These are phyloP conservation scores for Synergus japonicus DNA, from an alignment of 2,888 invertebrate species.

Conservation along the genomic window DNA sequence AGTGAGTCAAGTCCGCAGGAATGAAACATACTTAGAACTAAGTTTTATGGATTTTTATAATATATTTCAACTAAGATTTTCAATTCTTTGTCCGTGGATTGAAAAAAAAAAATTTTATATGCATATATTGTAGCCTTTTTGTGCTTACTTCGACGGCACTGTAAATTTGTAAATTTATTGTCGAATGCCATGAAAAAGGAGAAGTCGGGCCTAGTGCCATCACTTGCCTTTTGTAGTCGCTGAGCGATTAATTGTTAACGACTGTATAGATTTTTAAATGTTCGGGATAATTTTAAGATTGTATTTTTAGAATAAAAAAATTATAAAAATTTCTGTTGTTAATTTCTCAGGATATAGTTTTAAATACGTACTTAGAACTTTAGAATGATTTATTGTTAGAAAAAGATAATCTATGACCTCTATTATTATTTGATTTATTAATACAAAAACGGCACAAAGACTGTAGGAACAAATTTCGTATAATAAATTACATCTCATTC, in stretches of 20 bases:
- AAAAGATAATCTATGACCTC: no score
- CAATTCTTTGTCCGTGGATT: not conserved
- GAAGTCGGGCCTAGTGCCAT: constrained; percentile 53
- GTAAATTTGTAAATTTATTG: constrained; percentile 36
- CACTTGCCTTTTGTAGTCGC: constrained; percentile 53
- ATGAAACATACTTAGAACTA: no score
- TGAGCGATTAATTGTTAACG: constrained; percentile 48
- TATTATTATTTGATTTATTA: not conserved
- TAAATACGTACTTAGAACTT: no score
- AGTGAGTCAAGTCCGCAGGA: no score
- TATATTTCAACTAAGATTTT: not conserved
- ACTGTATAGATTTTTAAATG: constrained; percentile 9
- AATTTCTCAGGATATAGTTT: not conserved
- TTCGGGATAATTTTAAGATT: constrained; percentile 14
- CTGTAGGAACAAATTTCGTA: not conserved
- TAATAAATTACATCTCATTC: constrained; percentile 36
- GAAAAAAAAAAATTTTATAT: not conserved
- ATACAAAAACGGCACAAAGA: constrained; percentile 12
- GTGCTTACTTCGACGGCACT: not conserved
- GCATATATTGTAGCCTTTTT: not conserved
- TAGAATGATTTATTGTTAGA: no score
- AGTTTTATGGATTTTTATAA: no score
- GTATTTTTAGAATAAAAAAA: constrained; percentile 31
- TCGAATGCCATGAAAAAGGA: constrained; percentile 23
- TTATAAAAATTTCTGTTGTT: not conserved